A percentile compares a stretch with the other conserved stretches of the same genome.
phyloP scores from a whole-genome alignment of 2,113 vertebrate genomes.

The Zosterops japonicus region DNA sequence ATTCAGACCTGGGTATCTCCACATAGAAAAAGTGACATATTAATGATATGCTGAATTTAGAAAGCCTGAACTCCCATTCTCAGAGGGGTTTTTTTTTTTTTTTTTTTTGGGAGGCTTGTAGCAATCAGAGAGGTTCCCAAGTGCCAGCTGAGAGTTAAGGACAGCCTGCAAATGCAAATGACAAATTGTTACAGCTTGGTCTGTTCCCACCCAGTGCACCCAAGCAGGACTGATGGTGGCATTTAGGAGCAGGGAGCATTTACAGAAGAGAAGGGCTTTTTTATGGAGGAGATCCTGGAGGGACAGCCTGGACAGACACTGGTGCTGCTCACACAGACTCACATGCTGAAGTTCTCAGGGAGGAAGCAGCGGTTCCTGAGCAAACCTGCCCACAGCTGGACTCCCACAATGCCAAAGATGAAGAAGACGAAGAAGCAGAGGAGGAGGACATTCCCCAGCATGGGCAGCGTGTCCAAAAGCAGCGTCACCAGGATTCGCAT shows the following conservation, averaged over 20 bases:
- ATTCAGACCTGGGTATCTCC: not conserved
- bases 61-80: not conserved
- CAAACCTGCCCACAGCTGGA: conserved; percentile 86
- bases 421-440: conserved; percentile 92
- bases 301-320: not conserved
- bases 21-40: not conserved
- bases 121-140: not conserved
- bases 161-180: not conserved
- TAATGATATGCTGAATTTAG: not conserved
- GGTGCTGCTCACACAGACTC: conserved; percentile 69
- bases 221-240: not conserved
- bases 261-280: not conserved
- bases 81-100: not conserved
- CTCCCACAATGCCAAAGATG: conserved; percentile 89
- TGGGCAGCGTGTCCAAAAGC: conserved; percentile 88
- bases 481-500: conserved; percentile 91
- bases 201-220: accelerated
- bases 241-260: not conserved
- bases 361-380: conserved; percentile 90
- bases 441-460: conserved; percentile 88
- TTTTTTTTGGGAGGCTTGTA: not conserved
- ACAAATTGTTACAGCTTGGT: not conserved
- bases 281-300: not conserved
- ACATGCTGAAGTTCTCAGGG: conserved; percentile 93
- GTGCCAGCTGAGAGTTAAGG: not conserved